Percentiles rank a stretch among this genome's conserved stretches.
Conservation (phyloP, 2,113 vertebrate species). For the Ameiurus melas region DNA sequence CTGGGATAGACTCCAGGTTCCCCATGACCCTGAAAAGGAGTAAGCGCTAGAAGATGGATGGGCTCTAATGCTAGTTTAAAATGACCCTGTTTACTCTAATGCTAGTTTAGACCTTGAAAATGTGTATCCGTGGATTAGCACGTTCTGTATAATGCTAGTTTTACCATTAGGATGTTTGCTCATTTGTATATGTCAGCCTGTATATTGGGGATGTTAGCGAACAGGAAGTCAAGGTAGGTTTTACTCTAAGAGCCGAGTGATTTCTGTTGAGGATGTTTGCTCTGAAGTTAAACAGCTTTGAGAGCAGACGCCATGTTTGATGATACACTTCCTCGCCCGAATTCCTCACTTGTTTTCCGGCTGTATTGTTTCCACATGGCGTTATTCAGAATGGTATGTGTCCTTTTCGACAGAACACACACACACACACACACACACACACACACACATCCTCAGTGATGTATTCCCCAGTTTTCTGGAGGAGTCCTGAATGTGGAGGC, state of each 20-base stretch:
- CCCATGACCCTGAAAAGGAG: too few species aligned
- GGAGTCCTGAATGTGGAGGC: neutral
- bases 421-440: constrained; percentile 2
- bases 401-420: constrained; percentile 22
- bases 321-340: constrained; percentile 20
- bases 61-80: neutral
- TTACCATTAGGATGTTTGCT: neutral
- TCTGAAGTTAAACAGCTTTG: neutral
- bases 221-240: neutral
- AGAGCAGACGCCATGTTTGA: neutral
- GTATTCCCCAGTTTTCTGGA: neutral
- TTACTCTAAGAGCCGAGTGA: neutral
- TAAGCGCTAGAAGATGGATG: too few species aligned
- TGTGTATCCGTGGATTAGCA: neutral
- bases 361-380: constrained; percentile 37
- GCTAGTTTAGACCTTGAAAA: neutral
- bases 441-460: neutral
- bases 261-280: neutral
- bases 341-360: constrained; percentile 11
- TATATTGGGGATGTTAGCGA: neutral
- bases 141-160: neutral
- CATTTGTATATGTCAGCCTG: neutral
- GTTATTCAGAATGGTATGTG: constrained; percentile 24
- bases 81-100: neutral
- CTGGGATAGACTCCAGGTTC: too few species aligned